Percentiles rank a stretch among this genome's conserved stretches.
Conservation (phyloP, 2,888 invertebrate species). For the Drosophila colorata region DNA sequence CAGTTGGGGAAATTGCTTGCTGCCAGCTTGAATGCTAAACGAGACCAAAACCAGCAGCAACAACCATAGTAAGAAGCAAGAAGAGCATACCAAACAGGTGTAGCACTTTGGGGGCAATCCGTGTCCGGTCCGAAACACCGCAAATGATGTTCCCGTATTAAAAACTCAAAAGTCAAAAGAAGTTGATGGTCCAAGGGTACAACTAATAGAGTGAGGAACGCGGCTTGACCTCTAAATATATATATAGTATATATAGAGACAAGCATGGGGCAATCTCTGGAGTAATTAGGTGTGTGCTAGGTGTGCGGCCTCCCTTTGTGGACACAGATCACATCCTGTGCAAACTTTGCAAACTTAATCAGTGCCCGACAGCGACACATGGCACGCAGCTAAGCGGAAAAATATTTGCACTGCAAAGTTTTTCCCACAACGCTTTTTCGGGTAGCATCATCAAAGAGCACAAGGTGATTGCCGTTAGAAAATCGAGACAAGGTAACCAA, state of each 20-base stretch:
- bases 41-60: slow-evolving; percentile 26
- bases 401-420: slow-evolving; percentile 72
- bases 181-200: slow-evolving; percentile 10
- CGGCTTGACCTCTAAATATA: slow-evolving; percentile 32
- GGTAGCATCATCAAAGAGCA: slow-evolving; percentile 66
- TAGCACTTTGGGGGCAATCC: slow-evolving; percentile 25
- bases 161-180: slow-evolving; percentile 56
- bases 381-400: slow-evolving; percentile 80
- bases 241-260: neutral
- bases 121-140: slow-evolving; percentile 30
- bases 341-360: slow-evolving; percentile 71
- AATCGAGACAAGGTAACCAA: slow-evolving; percentile 57
- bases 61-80: slow-evolving; percentile 7
- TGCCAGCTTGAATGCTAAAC: slow-evolving; percentile 63
- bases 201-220: neutral
- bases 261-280: slow-evolving; percentile 50
- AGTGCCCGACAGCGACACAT: slow-evolving; percentile 69
- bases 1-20: slow-evolving; percentile 48
- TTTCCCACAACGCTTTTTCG: slow-evolving; percentile 25
- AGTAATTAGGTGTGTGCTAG: slow-evolving; percentile 66
- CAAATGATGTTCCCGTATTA: slow-evolving; percentile 59
- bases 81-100: slow-evolving; percentile 53
- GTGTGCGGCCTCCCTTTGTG: slow-evolving; percentile 6
- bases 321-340: slow-evolving; percentile 50
- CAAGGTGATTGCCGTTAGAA: slow-evolving; percentile 73